These are phyloP conservation scores for Eupithecia inturbata DNA, from an alignment of 2,888 invertebrate species.

Conservation along the genomic window DNA sequence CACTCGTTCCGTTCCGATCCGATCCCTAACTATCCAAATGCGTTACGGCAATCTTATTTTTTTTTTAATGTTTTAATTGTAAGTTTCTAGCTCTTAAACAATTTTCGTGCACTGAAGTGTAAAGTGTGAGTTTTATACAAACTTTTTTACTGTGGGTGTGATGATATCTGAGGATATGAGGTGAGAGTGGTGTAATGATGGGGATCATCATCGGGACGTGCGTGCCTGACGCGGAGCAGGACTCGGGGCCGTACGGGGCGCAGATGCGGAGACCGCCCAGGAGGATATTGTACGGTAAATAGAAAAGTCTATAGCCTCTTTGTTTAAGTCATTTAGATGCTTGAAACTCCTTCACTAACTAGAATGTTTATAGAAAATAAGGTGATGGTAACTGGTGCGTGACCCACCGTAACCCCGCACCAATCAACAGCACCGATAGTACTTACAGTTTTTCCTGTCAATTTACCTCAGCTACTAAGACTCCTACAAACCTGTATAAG, in stretches of 20 bases:
- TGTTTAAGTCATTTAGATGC: not conserved
- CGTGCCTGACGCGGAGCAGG: conserved; percentile 87
- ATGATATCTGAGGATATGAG: conserved; percentile 39
- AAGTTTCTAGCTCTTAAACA: not conserved
- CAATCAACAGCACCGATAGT: not conserved
- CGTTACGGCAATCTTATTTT: conserved; percentile 1
- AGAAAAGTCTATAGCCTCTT: not conserved
- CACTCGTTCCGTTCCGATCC: conserved; percentile 19
- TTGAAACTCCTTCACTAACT: not conserved
- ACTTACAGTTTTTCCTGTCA: not conserved
- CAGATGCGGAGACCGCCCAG: conserved; percentile 73
- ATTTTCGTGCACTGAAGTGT: conserved; percentile 24
- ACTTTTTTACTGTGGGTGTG: not conserved
- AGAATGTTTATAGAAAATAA: no score
- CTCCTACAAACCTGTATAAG: not conserved
- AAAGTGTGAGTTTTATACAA: conserved; percentile 12
- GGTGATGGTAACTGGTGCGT: no score
- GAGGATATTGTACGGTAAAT: conserved; percentile 76
- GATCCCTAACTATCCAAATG: not conserved
- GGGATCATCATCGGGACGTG: conserved; percentile 90
- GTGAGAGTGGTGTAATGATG: conserved; percentile 73
- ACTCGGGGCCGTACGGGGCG: conserved; percentile 76
- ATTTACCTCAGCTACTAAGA: not conserved
- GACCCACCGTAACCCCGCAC: no score
- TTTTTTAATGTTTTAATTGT: not conserved